Conservation (phyloP, 2,797 vertebrate species). For the Macropus fuliginosus region DNA sequence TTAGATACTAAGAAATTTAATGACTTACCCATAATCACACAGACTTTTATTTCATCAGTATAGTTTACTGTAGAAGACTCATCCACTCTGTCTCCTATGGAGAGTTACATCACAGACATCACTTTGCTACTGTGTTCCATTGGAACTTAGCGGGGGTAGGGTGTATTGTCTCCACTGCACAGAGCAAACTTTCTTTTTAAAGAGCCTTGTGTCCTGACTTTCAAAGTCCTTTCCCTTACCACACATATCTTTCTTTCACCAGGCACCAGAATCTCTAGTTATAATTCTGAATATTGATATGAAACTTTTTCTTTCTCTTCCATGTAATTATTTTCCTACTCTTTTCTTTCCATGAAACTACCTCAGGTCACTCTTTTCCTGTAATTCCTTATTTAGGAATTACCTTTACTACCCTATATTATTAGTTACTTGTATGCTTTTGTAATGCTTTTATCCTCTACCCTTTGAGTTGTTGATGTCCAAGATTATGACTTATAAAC, state of each 20-base stretch:
- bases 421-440: not conserved
- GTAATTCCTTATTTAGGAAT: not conserved
- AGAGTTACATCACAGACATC: not conserved
- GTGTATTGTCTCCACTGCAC: not conserved
- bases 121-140: not conserved
- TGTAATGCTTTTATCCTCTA: not conserved
- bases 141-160: fast-evolving
- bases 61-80: not conserved
- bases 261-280: not conserved
- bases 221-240: not conserved
- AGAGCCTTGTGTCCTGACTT: not conserved
- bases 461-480: not conserved
- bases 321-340: not conserved
- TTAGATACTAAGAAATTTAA: not conserved
- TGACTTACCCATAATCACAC: not conserved
- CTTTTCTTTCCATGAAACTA: not conserved
- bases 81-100: not conserved
- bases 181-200: not conserved
- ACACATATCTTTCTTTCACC: not conserved
- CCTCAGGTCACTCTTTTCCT: not conserved
- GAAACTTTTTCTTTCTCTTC: not conserved
- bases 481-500: not conserved
- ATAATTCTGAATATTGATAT: not conserved
- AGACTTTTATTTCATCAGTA: not conserved
- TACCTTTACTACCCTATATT: not conserved